phyloP scores from a whole-genome alignment of 2,888 invertebrate species.

The Drosophila conformis region DNA sequence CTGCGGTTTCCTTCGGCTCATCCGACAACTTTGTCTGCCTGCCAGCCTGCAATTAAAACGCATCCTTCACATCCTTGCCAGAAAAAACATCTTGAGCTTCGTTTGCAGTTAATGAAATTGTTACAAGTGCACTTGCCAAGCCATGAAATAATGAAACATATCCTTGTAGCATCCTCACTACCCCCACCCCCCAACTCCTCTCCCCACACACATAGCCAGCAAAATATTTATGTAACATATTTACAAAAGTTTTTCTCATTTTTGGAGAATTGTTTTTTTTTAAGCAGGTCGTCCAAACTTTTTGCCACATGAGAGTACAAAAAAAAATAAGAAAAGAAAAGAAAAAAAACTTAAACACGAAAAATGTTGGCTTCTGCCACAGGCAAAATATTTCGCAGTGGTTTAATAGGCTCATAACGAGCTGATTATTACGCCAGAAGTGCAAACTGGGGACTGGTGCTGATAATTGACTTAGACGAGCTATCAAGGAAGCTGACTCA shows the following conservation, averaged over 20 bases:
- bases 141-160: slow-evolving; percentile 25
- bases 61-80: slow-evolving; percentile 38
- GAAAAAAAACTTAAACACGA: slow-evolving; percentile 2
- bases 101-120: slow-evolving; percentile 77
- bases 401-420: slow-evolving; percentile 46
- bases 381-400: slow-evolving; percentile 13
- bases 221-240: slow-evolving; percentile 47
- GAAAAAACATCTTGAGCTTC: slow-evolving; percentile 55
- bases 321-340: not conserved
- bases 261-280: slow-evolving; percentile 9
- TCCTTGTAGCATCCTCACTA: slow-evolving; percentile 1
- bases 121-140: slow-evolving; percentile 57
- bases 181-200: not conserved
- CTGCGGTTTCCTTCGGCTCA: slow-evolving; percentile 69
- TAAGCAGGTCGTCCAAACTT: slow-evolving; percentile 50
- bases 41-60: slow-evolving; percentile 71
- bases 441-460: slow-evolving; percentile 12
- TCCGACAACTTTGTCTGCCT: slow-evolving; percentile 42
- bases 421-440: slow-evolving; percentile 38
- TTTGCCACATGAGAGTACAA: slow-evolving; percentile 41
- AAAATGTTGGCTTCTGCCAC: slow-evolving; percentile 22
- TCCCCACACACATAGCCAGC: slow-evolving; percentile 8
- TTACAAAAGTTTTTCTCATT: slow-evolving; percentile 37
- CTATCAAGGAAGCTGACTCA: not conserved
- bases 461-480: slow-evolving; percentile 30